phyloP scores from a whole-genome alignment of 2,888 invertebrate genomes.

The Sialis fuliginosa region DNA sequence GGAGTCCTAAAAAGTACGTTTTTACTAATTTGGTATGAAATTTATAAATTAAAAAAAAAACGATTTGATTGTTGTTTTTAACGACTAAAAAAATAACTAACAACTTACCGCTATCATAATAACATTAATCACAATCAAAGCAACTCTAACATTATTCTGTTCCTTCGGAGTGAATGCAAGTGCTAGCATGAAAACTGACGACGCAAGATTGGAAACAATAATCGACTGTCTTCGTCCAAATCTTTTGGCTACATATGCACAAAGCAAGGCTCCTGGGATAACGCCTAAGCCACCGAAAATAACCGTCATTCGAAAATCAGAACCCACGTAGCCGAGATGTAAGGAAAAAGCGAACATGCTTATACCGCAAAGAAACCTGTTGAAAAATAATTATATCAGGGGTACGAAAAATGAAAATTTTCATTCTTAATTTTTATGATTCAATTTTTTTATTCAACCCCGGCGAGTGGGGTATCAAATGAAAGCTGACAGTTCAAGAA shows the following conservation, averaged over 20 bases:
- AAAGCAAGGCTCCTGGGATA: slow-evolving; percentile 32
- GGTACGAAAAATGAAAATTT: no score
- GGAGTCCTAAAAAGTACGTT: no score
- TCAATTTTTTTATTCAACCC: background rate
- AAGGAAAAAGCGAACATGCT: slow-evolving; percentile 41
- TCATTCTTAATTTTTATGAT: background rate
- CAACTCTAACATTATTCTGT: slow-evolving; percentile 23
- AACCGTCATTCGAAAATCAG: slow-evolving; percentile 34
- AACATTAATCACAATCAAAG: slow-evolving; percentile 42
- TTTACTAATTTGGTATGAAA: no score
- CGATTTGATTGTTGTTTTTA: no score
- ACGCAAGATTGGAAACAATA: slow-evolving; percentile 27
- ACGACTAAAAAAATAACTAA: background rate
- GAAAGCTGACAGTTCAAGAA: no score
- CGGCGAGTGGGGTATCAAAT: no score
- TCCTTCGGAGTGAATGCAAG: slow-evolving; percentile 21
- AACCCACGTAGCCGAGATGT: slow-evolving; percentile 34
- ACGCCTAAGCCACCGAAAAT: slow-evolving; percentile 33
- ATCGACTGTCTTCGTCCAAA: slow-evolving; percentile 33
- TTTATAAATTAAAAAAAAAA: no score
- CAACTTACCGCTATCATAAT: slow-evolving; percentile 42
- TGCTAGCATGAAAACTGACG: slow-evolving; percentile 29
- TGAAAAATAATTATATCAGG: background rate
- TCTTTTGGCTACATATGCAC: slow-evolving; percentile 29
- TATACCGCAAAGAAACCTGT: slow-evolving; percentile 37